Percentiles rank a stretch among this genome's conserved stretches.
phyloP scores from a whole-genome alignment of 1,140 invertebrate genomes.

The Liolophura sinensis region DNA sequence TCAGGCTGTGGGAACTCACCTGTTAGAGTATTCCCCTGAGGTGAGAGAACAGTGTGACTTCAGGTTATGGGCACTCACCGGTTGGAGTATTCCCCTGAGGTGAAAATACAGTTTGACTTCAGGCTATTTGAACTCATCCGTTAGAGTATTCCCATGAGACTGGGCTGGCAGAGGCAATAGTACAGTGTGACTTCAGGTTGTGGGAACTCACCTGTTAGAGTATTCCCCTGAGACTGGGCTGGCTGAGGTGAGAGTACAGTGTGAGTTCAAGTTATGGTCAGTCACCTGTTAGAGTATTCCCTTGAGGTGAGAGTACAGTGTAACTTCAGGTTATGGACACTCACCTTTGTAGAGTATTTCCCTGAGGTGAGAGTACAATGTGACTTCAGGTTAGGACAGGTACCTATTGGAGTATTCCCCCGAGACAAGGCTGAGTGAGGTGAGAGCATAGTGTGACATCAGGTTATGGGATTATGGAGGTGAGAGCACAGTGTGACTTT shows the following conservation, averaged over 20 bases:
- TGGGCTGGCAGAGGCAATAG: slow-evolving; percentile 59
- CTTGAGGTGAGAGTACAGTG: slow-evolving; percentile 47
- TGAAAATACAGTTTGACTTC: too few relatives aligned
- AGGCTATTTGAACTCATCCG: slow-evolving; percentile 51
- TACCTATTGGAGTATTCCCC: slow-evolving; percentile 55
- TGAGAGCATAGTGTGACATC: too few relatives aligned
- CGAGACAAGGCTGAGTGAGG: slow-evolving; percentile 61
- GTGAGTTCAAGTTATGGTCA: too few relatives aligned
- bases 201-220: too few relatives aligned
- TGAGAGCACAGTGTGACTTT: neutral
- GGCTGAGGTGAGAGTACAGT: slow-evolving; percentile 55
- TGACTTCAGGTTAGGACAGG: slow-evolving; percentile 26
- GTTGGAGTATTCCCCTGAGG: slow-evolving; percentile 57
- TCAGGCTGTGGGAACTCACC: too few relatives aligned
- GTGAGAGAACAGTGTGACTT: slow-evolving; percentile 24
- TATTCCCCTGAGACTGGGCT: slow-evolving; percentile 61
- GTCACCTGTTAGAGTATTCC: slow-evolving; percentile 44
- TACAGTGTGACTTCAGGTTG: too few relatives aligned
- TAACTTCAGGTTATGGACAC: neutral
- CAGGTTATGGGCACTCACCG: slow-evolving; percentile 39
- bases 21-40: slow-evolving; percentile 57
- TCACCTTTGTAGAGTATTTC: slow-evolving; percentile 54
- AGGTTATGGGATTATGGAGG: too few relatives aligned
- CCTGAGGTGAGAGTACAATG: slow-evolving; percentile 49
- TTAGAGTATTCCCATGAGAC: slow-evolving; percentile 60